These are phyloP conservation scores for Hirtodrosophila alboralis DNA, from an alignment of 2,888 invertebrate genomes.

Conservation along the genomic window DNA sequence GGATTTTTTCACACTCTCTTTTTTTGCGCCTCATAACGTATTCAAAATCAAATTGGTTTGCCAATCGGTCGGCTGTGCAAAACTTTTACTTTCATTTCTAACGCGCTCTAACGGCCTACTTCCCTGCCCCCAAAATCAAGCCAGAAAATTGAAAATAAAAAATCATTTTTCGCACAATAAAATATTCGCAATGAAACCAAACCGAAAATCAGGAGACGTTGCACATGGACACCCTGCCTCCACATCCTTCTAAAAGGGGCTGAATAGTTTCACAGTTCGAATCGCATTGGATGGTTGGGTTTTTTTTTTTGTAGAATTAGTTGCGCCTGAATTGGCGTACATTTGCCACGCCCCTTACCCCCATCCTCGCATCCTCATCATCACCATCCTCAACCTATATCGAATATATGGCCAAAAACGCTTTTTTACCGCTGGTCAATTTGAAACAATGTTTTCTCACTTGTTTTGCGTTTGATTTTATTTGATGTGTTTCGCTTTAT, in stretches of 20 bases:
- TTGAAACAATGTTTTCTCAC: slow-evolving; percentile 75
- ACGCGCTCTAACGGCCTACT: slow-evolving; percentile 27
- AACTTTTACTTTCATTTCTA: slow-evolving; percentile 70
- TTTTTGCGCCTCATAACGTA: slow-evolving; percentile 80
- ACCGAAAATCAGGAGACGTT: slow-evolving; percentile 23
- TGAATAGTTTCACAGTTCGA: slow-evolving; percentile 54
- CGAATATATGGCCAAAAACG: slow-evolving; percentile 39
- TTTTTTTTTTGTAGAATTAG: slow-evolving; percentile 68
- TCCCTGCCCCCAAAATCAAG: slow-evolving; percentile 30
- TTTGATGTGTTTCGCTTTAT: slow-evolving; percentile 68
- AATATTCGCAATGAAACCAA: slow-evolving; percentile 59
- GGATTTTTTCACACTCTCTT: slow-evolving; percentile 72
- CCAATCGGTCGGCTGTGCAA: slow-evolving; percentile 59
- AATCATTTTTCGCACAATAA: slow-evolving; percentile 82
- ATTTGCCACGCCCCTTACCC: slow-evolving; percentile 51
- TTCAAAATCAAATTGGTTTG: slow-evolving; percentile 77
- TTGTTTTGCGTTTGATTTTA: slow-evolving; percentile 78
- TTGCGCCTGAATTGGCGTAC: slow-evolving; percentile 81
- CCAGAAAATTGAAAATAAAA: slow-evolving; percentile 74
- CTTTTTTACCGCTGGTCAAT: slow-evolving; percentile 68
- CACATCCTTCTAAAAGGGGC: slow-evolving; percentile 7
- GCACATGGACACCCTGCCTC: slow-evolving; percentile 30
- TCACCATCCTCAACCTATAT: slow-evolving; percentile 9
- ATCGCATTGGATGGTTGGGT: slow-evolving; percentile 12
- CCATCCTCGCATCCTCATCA: background rate